Conservation (phyloP, 2,797 vertebrate genomes). For the Pseudomugil tenellus region DNA sequence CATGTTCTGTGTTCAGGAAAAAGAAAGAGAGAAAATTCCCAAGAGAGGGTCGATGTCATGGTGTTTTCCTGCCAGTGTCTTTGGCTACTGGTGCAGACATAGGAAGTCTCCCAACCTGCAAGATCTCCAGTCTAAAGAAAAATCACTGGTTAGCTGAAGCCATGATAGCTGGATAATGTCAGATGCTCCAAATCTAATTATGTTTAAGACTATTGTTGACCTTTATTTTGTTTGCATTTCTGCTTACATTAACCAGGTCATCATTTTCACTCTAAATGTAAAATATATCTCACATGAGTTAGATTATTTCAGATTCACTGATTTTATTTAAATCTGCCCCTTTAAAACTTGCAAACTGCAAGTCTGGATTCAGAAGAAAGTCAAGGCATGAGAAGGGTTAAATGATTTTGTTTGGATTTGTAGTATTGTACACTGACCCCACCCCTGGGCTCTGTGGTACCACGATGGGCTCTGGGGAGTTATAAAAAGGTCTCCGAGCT, state of each 20-base stretch:
- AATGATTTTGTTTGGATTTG: slow-evolving; percentile 77
- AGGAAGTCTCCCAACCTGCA: neutral
- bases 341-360: slow-evolving; percentile 1
- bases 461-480: slow-evolving; percentile 61
- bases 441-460: slow-evolving; percentile 72
- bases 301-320: neutral
- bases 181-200: neutral
- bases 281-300: neutral
- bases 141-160: neutral
- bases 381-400: slow-evolving; percentile 74
- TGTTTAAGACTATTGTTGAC: neutral
- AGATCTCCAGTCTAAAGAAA: slow-evolving; percentile 22
- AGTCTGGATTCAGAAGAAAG: slow-evolving; percentile 19
- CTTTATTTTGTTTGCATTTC: neutral
- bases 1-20: slow-evolving; percentile 16
- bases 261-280: neutral
- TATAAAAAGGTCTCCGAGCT: slow-evolving; percentile 84
- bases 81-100: slow-evolving; percentile 20
- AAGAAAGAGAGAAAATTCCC: neutral
- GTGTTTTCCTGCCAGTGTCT: slow-evolving; percentile 27
- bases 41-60: neutral
- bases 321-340: neutral
- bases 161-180: neutral
- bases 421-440: slow-evolving; percentile 77
- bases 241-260: neutral